Conservation (phyloP, 2,113 vertebrate genomes). For the Corydoras sp. region DNA sequence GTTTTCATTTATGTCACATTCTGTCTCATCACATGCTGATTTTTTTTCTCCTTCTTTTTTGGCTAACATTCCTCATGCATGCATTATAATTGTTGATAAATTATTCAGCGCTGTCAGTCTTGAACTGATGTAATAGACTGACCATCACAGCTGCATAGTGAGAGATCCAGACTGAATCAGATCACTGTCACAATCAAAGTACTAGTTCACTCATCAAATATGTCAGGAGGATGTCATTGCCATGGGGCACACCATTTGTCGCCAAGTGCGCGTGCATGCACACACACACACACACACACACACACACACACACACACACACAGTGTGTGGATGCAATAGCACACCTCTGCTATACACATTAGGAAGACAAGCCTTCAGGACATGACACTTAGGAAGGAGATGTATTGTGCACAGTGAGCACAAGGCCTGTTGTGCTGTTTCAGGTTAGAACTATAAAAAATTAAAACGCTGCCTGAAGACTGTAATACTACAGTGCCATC, state of each 20-base stretch:
- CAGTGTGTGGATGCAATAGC: constrained; percentile 42
- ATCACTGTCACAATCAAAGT: constrained; percentile 34
- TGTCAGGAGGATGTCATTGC: constrained; percentile 28
- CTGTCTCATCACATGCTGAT: no score
- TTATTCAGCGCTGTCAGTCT: no score
- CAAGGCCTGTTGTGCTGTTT: constrained; percentile 30
- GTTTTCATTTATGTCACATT: constrained; percentile 7
- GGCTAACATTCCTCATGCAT: no score
- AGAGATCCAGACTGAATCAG: constrained; percentile 32
- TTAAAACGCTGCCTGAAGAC: constrained; percentile 26
- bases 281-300: constrained; percentile 41
- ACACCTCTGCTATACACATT: constrained; percentile 7
- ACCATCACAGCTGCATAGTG: constrained; percentile 1
- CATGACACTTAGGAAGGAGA: no score
- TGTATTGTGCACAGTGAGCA: constrained; percentile 18
- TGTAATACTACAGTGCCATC: constrained; percentile 7
- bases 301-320: constrained; percentile 4
- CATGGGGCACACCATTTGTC: constrained; percentile 31
- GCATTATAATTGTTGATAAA: no score
- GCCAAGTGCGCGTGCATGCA: not conserved
- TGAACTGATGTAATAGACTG: no score
- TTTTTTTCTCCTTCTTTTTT: no score
- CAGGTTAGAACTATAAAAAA: constrained; percentile 39
- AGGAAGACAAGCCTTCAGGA: no score
- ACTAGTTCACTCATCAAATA: constrained; percentile 35